Evolutionary conservation across 1,140 invertebrate species (phyloP).

Genomic region (Drosophila lowei): DNA sequence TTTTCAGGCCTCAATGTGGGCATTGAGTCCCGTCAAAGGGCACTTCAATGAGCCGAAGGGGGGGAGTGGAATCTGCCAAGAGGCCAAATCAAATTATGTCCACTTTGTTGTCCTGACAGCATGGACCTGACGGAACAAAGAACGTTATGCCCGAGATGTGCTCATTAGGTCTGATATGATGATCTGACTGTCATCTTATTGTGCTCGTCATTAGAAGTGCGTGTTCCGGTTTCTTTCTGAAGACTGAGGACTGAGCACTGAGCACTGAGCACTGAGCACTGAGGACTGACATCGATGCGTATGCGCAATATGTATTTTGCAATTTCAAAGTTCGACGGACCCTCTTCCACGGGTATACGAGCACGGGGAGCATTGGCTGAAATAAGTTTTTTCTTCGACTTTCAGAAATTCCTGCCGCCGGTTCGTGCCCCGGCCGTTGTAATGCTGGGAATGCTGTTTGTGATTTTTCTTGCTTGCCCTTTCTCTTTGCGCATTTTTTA

Average conservation of each 20-base stretch:
- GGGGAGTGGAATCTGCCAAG: constrained; percentile 5
- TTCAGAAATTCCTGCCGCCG: constrained; percentile 18
- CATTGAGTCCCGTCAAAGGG: constrained; percentile 33
- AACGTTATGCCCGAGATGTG: constrained; percentile 34
- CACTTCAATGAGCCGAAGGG: neutral
- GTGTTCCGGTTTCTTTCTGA: neutral
- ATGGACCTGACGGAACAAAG: constrained; percentile 8
- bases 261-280: neutral
- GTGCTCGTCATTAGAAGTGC: constrained; percentile 26
- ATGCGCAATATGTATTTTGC: constrained; percentile 26
- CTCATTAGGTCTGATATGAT: constrained; percentile 46
- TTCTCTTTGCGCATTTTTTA: constrained; percentile 41
- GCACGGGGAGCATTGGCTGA: constrained; percentile 14
- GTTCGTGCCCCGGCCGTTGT: constrained; percentile 21
- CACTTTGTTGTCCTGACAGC: constrained; percentile 38
- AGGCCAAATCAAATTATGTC: constrained; percentile 56
- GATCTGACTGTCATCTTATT: constrained; percentile 49
- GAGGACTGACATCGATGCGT: constrained; percentile 12
- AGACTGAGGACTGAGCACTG: too few species aligned
- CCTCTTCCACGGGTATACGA: neutral
- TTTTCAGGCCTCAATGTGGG: constrained; percentile 19
- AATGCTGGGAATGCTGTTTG: constrained; percentile 72
- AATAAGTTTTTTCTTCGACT: constrained; percentile 5
- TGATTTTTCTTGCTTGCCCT: constrained; percentile 56
- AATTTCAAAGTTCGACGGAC: constrained; percentile 15